These are phyloP conservation scores for Semaprochilodus insignis DNA, from an alignment of 2,797 vertebrate species.

Conservation along the genomic window DNA sequence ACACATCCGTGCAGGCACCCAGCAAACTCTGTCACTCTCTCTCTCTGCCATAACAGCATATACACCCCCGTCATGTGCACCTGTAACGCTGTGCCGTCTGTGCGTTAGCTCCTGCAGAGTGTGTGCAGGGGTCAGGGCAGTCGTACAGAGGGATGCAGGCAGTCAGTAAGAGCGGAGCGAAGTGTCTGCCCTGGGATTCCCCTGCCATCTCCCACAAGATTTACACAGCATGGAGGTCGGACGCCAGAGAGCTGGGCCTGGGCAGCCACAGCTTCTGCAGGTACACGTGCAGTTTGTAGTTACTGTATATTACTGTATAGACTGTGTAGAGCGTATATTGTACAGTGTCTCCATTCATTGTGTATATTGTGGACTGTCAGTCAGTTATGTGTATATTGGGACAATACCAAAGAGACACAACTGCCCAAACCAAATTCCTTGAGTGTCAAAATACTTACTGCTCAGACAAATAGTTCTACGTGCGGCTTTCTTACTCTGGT, in stretches of 20 bases:
- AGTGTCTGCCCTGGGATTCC: slow-evolving; percentile 89
- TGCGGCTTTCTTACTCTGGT: too few species aligned
- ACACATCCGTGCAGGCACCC: background rate
- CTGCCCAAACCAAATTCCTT: too few species aligned
- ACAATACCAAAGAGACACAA: too few species aligned
- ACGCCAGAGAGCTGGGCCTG: slow-evolving; percentile 82
- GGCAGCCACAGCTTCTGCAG: slow-evolving; percentile 93
- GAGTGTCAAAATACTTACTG: too few species aligned
- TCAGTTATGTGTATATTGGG: too few species aligned
- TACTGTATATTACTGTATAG: too few species aligned
- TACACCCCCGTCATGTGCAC: background rate
- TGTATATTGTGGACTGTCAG: too few species aligned
- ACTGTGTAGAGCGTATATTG: too few species aligned
- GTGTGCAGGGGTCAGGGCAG: slow-evolving; percentile 77
- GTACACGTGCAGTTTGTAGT: slow-evolving; percentile 65
- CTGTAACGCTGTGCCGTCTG: background rate
- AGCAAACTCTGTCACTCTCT: background rate
- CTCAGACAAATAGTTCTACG: too few species aligned
- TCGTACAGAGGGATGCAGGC: slow-evolving; percentile 83
- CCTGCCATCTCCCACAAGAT: slow-evolving; percentile 67
- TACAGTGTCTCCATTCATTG: too few species aligned
- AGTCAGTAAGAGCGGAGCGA: slow-evolving; percentile 75
- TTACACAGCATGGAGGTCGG: slow-evolving; percentile 80
- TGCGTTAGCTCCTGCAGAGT: slow-evolving; percentile 77
- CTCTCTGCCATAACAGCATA: background rate